Evolutionary conservation across 2,113 vertebrate genomes (phyloP), one percentile per base, ranked within the genome.

Genomic region (Burhinus bistriatus): DNA sequence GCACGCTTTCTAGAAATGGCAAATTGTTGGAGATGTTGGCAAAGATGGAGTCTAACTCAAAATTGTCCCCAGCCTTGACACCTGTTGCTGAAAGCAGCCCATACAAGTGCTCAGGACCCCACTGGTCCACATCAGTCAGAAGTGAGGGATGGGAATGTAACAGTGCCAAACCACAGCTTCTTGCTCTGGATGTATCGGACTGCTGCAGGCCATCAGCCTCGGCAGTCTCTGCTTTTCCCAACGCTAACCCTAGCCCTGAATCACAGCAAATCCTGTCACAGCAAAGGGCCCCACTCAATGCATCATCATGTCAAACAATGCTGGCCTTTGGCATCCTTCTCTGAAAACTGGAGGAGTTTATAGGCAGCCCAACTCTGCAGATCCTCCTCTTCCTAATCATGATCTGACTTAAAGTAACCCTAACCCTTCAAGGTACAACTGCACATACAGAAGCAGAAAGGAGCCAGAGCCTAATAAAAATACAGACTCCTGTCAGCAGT

Each of bases 271-370:
- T 22, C 18, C 57, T 8, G 16, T 6, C 51, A 19, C 25, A 52
- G 79, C 36, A 38, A 36, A 47, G 27, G n/a, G 45, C 6, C 17
- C 12, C 5, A 2, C 34, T 85, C 69, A 9, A 5, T 9, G 40
- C 59, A 19, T 18, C 26, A 4, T 3, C 45, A 8, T 2, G 9
- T 38, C n/a, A 78, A 58, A n/a, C 0, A 2, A 20, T 7, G 34
- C 12, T 34, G 65, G 44, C 38, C 45, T 54, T 40, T 16, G 15
- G 42, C 25, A 71, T 23, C 52, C 22, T 72, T 19, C 45, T 45
- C 62, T 68, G 61, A 66, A 65, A 27, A 3, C 0, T 75, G 54
- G 13, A 65, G 55, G 26, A 1, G 1, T 54, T 90, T 47, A 36
- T 30, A 52, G 42, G 36, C 40, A 62, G 69, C 10, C 73, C 59